phyloP scores from a whole-genome alignment of 2,888 invertebrate species.

The Ptilodon capucinus region DNA sequence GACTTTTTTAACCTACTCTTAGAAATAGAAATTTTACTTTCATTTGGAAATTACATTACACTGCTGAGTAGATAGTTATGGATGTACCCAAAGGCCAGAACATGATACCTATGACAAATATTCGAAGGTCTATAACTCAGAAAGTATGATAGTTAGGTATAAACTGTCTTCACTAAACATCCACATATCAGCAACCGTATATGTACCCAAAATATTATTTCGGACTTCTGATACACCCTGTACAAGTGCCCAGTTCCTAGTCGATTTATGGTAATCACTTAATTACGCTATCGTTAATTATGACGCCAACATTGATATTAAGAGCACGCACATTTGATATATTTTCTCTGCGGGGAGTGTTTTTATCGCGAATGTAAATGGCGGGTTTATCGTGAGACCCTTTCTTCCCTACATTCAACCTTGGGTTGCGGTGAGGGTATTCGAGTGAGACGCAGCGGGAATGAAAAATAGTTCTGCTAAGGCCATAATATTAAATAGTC shows the following conservation, averaged over 20 bases:
- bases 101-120: too few species aligned
- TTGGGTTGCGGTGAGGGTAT: neutral
- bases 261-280: too few species aligned
- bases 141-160: too few species aligned
- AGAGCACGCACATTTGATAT: neutral
- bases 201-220: too few species aligned
- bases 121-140: too few species aligned
- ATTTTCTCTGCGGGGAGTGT: neutral
- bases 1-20: neutral
- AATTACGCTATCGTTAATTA: neutral
- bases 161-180: too few species aligned
- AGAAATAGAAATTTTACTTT: neutral
- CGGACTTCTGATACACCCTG: too few species aligned
- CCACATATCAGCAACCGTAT: too few species aligned
- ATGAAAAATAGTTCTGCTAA: neutral
- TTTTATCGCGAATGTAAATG: slow-evolving; percentile 1
- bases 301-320: neutral
- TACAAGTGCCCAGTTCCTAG: too few species aligned
- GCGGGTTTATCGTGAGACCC: neutral
- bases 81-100: too few species aligned
- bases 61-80: too few species aligned
- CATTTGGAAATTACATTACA: neutral
- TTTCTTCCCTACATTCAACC: neutral
- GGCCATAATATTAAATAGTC: too few species aligned
- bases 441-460: neutral